Conservation (phyloP, 2,888 invertebrate genomes). For the Actias luna region DNA sequence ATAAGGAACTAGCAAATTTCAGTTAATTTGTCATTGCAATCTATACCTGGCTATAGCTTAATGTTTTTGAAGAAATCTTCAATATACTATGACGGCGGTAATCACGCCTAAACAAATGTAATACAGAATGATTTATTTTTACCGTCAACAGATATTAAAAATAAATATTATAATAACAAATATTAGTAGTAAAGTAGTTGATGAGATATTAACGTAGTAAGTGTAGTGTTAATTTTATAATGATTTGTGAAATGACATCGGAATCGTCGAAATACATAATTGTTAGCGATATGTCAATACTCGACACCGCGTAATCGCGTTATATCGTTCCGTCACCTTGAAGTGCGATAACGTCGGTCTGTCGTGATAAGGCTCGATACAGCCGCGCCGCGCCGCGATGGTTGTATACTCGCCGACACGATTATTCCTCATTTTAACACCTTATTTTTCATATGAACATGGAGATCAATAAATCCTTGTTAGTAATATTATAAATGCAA, state of each 20-base stretch:
- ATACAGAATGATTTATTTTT: neutral
- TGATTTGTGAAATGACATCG: conserved; percentile 33
- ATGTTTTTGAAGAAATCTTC: neutral
- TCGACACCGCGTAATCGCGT: conserved; percentile 59
- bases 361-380: conserved; percentile 55
- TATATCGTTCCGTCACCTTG: conserved; percentile 76
- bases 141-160: neutral
- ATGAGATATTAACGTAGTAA: neutral
- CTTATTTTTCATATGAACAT: neutral
- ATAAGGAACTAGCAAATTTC: too few species aligned
- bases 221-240: conserved; percentile 3
- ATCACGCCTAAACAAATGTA: neutral
- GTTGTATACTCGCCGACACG: conserved; percentile 27
- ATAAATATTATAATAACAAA: neutral
- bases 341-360: conserved; percentile 60
- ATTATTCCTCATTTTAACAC: conserved; percentile 1
- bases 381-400: neutral
- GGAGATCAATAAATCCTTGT: too few species aligned
- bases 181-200: neutral
- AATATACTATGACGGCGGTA: neutral
- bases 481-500: too few species aligned
- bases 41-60: neutral
- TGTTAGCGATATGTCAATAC: conserved; percentile 46
- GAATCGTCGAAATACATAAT: conserved; percentile 43
- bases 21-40: neutral